Evolutionary conservation across 2,797 vertebrate species (phyloP), one percentile per base, ranked within the genome.

Genomic region (Xenops minutus): DNA sequence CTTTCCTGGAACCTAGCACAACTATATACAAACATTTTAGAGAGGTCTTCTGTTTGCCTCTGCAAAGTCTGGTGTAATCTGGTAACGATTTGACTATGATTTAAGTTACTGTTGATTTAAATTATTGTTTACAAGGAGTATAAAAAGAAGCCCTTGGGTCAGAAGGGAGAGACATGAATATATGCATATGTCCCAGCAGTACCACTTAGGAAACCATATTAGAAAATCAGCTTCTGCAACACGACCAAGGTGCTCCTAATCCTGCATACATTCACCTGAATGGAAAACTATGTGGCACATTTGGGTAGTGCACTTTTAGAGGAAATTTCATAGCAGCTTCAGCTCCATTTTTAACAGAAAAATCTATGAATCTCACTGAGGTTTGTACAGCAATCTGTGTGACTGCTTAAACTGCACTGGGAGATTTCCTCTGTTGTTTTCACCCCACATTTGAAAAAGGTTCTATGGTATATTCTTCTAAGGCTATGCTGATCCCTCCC

Each of bases 401-500:
- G 64, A 67, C 43, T 58, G 34, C 22, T 61, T n/a, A 58, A 71
- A 49, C 30, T 51, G 37, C 10, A 39, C 49, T 89, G 26, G 27
- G 26, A 63, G 44, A 63, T 34, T 59, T 63, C 39, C 21, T 46
- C 37, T 37, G 9, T 2, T 59, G 32, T 55, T 87, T 73, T 44
- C 30, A 74, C 5, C 3, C 12, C 0, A 0, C 9, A 20, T 11
- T 12, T 27, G 15, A 59, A 44, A 75, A 49, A 62, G 9, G 10
- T 72, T 66, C 46, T 10, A 34, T 0, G 2, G 6, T 30, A 62
- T 49, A 52, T 58, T 71, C 32, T 36, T 56, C 32, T 49, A 46
- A 54, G 22, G 41, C 29, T 73, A 13, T 32, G 44, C 24, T 86
- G 51, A 72, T 41, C 20, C 7, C 19, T 63, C 44, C 76, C 61